A percentile compares a stretch with the other conserved stretches of the same genome.
phyloP scores from a whole-genome alignment of 2,113 vertebrate species.

The Platichthys stellatus region DNA sequence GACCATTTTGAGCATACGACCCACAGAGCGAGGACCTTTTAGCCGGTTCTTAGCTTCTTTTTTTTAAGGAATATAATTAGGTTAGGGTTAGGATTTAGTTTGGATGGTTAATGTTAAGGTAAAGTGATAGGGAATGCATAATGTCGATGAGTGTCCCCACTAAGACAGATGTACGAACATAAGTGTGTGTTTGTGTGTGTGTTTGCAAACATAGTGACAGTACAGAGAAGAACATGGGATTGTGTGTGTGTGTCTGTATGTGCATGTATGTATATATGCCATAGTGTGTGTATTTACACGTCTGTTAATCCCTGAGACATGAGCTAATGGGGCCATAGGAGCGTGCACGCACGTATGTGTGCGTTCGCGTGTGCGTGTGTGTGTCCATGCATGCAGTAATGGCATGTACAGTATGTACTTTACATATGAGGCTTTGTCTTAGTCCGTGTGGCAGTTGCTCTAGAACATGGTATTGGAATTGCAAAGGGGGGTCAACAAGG shows the following conservation, averaged over 20 bases:
- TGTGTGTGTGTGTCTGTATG: background rate
- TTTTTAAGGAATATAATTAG: too few species aligned
- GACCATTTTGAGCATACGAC: too few species aligned
- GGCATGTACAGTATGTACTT: constrained; percentile 19
- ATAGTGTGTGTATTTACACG: constrained; percentile 32
- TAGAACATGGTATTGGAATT: constrained; percentile 53
- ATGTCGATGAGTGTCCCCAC: too few species aligned
- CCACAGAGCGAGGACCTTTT: too few species aligned
- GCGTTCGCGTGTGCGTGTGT: background rate
- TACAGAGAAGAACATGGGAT: constrained; percentile 8
- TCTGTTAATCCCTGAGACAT: constrained; percentile 59
- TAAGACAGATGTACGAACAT: too few species aligned
- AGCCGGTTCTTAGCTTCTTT: too few species aligned
- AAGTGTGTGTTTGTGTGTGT: constrained; percentile 2
- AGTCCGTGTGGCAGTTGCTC: constrained; percentile 28
- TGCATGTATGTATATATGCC: background rate
- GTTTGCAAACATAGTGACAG: constrained; percentile 35
- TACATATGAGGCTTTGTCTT: constrained; percentile 29
- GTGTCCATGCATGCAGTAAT: background rate
- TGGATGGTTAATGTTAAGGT: too few species aligned
- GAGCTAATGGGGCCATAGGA: constrained; percentile 57
- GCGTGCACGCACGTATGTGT: background rate
- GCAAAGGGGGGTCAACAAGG: constrained; percentile 32
- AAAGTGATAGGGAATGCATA: too few species aligned
- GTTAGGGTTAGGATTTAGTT: too few species aligned